Evolutionary conservation across 2,888 invertebrate genomes (phyloP), one percentile per base, ranked within the genome.

Genomic region (Drosophila kuntzei): DNA sequence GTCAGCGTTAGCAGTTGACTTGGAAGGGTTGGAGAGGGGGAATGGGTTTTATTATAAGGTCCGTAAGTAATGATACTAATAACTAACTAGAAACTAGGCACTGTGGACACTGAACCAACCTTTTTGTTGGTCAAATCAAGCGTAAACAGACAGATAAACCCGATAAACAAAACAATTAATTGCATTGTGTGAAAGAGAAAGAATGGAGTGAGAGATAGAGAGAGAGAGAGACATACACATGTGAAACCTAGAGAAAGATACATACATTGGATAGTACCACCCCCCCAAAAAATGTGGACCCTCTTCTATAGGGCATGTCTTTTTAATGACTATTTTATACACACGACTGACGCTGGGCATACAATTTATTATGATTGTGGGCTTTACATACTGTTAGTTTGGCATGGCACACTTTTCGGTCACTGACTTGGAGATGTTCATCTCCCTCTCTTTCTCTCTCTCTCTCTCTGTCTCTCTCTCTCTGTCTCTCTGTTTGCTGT

Each of bases 291-390:
- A 32, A 4, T 25, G 25, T 9, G 29, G 6, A 50, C 32, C 29
- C 49, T 49, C 39, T n/a, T 20, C 39, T 43, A 49, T 36, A 43
- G 57, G 51, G 12, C 76, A 65, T 74, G 71, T 72, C 79, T 70
- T 84, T 83, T 83, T 87, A 87, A 83, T 83, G 85, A 87, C 85
- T 81, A 87, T 84, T 87, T 87, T 81, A 83, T 85, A 85, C 83
- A 83, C 83, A 83, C 87, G 82, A 87, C 87, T 87, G 72, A 44
- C 70, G 62, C 77, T 64, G 61, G 67, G 57, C 76, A 71, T 60
- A 79, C 82, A 71, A 83, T 83, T 81, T 83, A 87, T 83, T 84
- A 76, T 84, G 75, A 80, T 80, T 73, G 71, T 65, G 65, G 71
- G 66, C 61, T 41, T 62, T 62, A 36, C 49, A 58, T 55, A 50